Evolutionary conservation across 2,797 vertebrate species (phyloP).

Genomic region (Oreochromis mossambicus): DNA sequence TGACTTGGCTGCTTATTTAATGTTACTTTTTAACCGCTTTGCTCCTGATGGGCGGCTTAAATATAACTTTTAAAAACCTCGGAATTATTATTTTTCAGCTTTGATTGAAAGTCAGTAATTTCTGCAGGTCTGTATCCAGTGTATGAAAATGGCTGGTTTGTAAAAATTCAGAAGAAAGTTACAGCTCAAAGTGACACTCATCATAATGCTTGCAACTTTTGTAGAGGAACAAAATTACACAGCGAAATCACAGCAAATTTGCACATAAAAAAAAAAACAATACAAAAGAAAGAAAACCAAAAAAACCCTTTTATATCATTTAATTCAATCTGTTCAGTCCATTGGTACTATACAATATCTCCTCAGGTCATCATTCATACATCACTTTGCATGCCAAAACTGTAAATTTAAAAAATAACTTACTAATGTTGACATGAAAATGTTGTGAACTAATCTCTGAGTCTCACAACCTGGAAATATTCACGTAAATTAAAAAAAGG

Average conservation of each 20-base stretch:
- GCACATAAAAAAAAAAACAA: background rate
- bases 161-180: background rate
- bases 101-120: background rate
- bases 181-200: background rate
- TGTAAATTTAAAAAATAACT: background rate
- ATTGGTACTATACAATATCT: background rate
- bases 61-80: background rate
- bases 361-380: background rate
- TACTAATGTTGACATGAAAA: background rate
- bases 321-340: background rate
- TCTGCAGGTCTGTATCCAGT: background rate
- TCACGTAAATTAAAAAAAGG: background rate
- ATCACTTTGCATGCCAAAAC: background rate
- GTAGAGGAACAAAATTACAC: too few relatives aligned
- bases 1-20: background rate
- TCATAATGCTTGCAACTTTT: background rate
- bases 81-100: background rate
- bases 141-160: background rate
- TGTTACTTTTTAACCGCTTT: background rate
- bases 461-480: background rate
- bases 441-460: background rate
- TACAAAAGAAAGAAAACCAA: background rate
- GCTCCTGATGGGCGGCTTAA: background rate
- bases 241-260: too few relatives aligned
- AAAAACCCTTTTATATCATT: background rate